A percentile compares a stretch with the other conserved stretches of the same genome.
Conservation (phyloP, 2,888 invertebrate genomes). For the Agonopterix subpropinquella region DNA sequence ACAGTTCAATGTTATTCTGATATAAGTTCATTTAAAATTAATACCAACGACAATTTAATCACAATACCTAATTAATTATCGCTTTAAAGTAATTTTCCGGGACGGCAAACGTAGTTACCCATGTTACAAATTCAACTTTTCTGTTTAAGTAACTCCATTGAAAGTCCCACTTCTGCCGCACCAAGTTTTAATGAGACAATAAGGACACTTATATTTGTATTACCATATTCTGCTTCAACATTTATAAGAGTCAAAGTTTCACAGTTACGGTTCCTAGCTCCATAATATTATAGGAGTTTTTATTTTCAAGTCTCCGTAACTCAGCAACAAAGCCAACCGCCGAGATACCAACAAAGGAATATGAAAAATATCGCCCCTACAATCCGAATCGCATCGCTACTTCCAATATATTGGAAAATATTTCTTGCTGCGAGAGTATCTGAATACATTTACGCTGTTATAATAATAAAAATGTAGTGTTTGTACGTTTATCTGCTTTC, state of each 20-base stretch:
- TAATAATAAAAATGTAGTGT: slow-evolving; percentile 2
- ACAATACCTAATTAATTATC: too few species aligned
- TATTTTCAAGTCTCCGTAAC: slow-evolving; percentile 35
- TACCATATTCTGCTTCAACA: not conserved
- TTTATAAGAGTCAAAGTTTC: slow-evolving; percentile 15
- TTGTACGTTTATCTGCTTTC: not conserved
- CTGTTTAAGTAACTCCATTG: too few species aligned
- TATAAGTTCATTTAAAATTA: too few species aligned
- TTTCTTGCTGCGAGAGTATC: slow-evolving; percentile 45
- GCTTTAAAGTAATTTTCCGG: too few species aligned
- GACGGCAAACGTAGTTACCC: too few species aligned
- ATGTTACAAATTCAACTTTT: too few species aligned
- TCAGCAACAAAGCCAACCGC: slow-evolving; percentile 52
- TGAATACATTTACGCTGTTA: slow-evolving; percentile 30
- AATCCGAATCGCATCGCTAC: slow-evolving; percentile 57
- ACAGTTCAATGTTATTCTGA: too few species aligned
- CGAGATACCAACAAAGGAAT: slow-evolving; percentile 60
- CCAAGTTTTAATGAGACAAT: too few species aligned
- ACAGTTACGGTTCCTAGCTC: slow-evolving; percentile 33
- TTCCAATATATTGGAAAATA: slow-evolving; percentile 58
- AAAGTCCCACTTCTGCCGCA: too few species aligned
- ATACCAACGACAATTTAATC: too few species aligned
- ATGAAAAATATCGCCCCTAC: slow-evolving; percentile 62
- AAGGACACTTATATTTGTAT: too few species aligned
- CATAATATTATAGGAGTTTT: slow-evolving; percentile 54